Evolutionary conservation across 2,888 invertebrate species (phyloP), one percentile per base, ranked within the genome.

Genomic region (Lysandra bellargus): DNA sequence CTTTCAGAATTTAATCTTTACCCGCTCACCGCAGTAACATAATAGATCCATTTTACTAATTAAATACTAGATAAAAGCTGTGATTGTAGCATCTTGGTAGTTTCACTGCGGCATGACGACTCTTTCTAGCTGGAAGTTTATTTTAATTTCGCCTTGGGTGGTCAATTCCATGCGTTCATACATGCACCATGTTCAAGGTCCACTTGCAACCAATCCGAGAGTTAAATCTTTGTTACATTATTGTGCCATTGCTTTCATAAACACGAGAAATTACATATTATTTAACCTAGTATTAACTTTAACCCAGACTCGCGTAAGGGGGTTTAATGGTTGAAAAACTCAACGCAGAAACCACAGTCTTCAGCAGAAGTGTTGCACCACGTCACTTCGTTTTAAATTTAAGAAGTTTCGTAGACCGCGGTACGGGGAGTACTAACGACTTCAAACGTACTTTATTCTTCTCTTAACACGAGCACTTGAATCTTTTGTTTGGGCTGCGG

Each of bases 11-110:
- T 90, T 89, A 89, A 90, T 91, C 90, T 90, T 89, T 89, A 89
- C 80, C 82, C 82, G 82, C 82, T 82, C 82, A 86, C 83, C 84
- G 82, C 81, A 84, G 85, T 87, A 90, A 88, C 89, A 90, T 91
- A 92, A 92, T 90, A 92, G 89, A 92, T 92, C 91, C 92, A 92
- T 93, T 92, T 91, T 86, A 90, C 90, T 93, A 92, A 93, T 93
- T 93, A 93, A 92, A 92, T 93, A 91, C 89, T 90, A 91, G 88
- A 76, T 76, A 76, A 74, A 74, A 74, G 74, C 40, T 23, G 44
- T 74, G 44, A 74, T 57, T 53, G n/a, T 75, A 14, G 40, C 30
- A 69, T 40, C 69, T 78, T 84, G 85, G 85, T 85, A 85, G 86
- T 84, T 85, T 82, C 85, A 84, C 14, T 64, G 30, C 12, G 12